Conservation (phyloP, 2,797 vertebrate species). For the Hippopotamyrus pictus region DNA sequence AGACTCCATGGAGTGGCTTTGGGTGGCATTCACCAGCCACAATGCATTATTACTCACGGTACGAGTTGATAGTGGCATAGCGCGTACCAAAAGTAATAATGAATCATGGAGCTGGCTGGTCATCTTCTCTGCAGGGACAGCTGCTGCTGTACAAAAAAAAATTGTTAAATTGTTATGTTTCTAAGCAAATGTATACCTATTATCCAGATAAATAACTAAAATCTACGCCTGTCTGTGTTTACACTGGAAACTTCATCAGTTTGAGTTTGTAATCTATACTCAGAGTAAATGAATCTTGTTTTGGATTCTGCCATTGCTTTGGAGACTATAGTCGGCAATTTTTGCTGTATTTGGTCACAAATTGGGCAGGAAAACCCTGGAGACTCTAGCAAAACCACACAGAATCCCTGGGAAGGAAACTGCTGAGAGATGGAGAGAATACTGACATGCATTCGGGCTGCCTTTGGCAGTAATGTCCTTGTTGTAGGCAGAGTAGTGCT, state of each 20-base stretch:
- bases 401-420: background rate
- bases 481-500: background rate
- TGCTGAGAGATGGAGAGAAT: constrained; percentile 13
- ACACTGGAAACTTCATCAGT: background rate
- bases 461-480: background rate
- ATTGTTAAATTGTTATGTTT: background rate
- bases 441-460: background rate
- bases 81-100: constrained; percentile 99
- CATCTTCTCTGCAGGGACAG: background rate
- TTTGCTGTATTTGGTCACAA: background rate
- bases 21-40: constrained; percentile 66
- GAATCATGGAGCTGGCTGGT: constrained; percentile 68
- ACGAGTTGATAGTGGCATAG: constrained; percentile 99
- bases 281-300: background rate
- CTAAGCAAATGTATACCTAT: background rate
- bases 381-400: background rate
- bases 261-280: background rate
- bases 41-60: constrained; percentile 99
- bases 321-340: background rate
- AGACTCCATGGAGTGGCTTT: background rate
- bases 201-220: background rate
- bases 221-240: background rate
- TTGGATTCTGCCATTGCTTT: background rate
- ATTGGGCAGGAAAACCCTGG: background rate
- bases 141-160: constrained; percentile 14